These are phyloP conservation scores for Clarias laeviceps DNA, from an alignment of 2,797 vertebrate genomes.

Conservation along the genomic window DNA sequence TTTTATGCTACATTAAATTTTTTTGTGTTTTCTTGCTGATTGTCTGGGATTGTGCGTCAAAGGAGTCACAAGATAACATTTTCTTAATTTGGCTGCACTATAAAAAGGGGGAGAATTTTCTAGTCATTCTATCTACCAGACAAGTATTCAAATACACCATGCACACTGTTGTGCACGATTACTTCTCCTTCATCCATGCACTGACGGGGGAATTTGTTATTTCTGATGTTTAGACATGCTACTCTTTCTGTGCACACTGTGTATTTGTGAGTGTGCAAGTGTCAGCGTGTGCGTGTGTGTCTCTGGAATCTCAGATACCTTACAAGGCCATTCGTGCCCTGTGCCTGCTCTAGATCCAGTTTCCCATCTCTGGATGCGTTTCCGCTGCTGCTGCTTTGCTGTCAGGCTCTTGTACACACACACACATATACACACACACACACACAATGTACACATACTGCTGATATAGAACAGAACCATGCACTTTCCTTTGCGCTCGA, in stretches of 20 bases:
- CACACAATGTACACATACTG: slow-evolving; percentile 8
- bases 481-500: background rate
- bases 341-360: slow-evolving; percentile 56
- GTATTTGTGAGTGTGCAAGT: slow-evolving; percentile 1
- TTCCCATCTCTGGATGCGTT: slow-evolving; percentile 55
- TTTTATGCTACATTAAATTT: background rate
- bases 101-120: background rate
- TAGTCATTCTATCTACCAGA: background rate
- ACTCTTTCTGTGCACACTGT: background rate
- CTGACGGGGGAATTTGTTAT: slow-evolving; percentile 7
- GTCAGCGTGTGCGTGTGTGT: background rate
- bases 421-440: slow-evolving; percentile 29
- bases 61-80: background rate
- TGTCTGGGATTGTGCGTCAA: background rate
- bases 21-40: background rate
- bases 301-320: slow-evolving; percentile 63
- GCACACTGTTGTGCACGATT: background rate
- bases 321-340: slow-evolving; percentile 70
- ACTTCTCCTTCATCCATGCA: slow-evolving; percentile 11
- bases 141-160: background rate
- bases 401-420: slow-evolving; percentile 44
- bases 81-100: background rate
- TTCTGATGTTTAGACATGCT: slow-evolving; percentile 52
- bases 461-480: slow-evolving; percentile 36
- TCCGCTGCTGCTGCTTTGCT: slow-evolving; percentile 30